phyloP scores from a whole-genome alignment of 1,140 invertebrate species.

The Steinernema feltiae region DNA sequence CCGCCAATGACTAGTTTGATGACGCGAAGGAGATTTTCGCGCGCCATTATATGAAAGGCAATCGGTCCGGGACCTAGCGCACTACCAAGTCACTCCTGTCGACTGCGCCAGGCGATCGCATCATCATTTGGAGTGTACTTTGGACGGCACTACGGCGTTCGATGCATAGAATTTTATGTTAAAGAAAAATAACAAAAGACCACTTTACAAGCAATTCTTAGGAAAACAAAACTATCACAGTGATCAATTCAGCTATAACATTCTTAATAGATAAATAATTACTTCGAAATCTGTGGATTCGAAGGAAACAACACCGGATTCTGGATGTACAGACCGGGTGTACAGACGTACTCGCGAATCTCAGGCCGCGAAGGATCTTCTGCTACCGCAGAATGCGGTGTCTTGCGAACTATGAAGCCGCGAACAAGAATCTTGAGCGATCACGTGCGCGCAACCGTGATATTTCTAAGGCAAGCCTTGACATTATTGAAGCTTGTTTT shows the following conservation, averaged over 20 bases:
- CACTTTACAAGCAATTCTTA: no score
- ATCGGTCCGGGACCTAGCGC: no score
- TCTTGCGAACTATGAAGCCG: conserved; percentile 83
- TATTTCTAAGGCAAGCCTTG: conserved; percentile 62
- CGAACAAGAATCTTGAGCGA: conserved; percentile 90
- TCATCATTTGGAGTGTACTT: no score
- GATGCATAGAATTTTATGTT: no score
- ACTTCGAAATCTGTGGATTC: neutral
- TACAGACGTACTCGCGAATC: conserved; percentile 92
- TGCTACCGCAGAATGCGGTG: conserved; percentile 83
- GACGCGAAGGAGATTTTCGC: no score
- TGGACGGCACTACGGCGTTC: no score
- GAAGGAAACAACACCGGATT: neutral
- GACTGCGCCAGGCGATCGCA: no score
- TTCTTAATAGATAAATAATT: neutral
- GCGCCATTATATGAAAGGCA: no score
- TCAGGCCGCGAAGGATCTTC: conserved; percentile 83
- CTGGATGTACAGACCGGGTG: neutral
- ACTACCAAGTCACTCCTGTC: no score
- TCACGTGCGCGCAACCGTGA: conserved; percentile 93
- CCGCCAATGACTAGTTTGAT: no score
- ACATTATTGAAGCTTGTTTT: conserved; percentile 23
- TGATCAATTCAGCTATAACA: neutral
- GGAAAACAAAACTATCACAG: neutral
- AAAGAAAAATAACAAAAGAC: no score